These are phyloP conservation scores for Psittacula derbiana DNA, from an alignment of 2,797 vertebrate genomes.

Conservation along the genomic window DNA sequence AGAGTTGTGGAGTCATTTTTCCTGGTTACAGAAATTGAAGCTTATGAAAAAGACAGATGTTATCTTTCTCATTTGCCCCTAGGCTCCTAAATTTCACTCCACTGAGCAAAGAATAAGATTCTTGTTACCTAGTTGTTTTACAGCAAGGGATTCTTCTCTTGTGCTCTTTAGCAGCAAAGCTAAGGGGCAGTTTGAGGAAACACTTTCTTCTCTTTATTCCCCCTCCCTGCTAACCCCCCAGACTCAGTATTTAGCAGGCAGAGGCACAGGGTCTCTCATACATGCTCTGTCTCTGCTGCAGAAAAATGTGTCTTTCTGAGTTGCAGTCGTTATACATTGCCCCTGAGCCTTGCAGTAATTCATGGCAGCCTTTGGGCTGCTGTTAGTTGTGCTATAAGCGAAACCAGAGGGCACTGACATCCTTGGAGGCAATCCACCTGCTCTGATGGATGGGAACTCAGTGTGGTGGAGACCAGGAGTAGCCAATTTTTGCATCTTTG, in stretches of 20 bases:
- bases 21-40: neutral
- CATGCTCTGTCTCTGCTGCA: neutral
- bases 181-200: neutral
- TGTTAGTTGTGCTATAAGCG: neutral
- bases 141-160: neutral
- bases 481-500: neutral
- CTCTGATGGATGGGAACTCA: neutral
- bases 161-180: neutral
- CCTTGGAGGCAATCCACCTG: neutral
- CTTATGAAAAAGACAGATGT: neutral
- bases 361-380: neutral
- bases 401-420: neutral
- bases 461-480: neutral
- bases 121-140: neutral
- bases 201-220: neutral
- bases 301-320: neutral
- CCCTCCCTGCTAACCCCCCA: neutral
- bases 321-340: neutral
- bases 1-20: neutral
- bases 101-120: constrained; percentile 23
- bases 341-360: neutral
- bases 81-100: neutral
- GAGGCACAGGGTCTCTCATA: neutral
- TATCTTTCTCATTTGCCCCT: neutral
- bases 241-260: neutral